A percentile compares a stretch with the other conserved stretches of the same genome.
phyloP scores from a whole-genome alignment of 2,797 vertebrate species.

The Rhabdophis nuchalis region DNA sequence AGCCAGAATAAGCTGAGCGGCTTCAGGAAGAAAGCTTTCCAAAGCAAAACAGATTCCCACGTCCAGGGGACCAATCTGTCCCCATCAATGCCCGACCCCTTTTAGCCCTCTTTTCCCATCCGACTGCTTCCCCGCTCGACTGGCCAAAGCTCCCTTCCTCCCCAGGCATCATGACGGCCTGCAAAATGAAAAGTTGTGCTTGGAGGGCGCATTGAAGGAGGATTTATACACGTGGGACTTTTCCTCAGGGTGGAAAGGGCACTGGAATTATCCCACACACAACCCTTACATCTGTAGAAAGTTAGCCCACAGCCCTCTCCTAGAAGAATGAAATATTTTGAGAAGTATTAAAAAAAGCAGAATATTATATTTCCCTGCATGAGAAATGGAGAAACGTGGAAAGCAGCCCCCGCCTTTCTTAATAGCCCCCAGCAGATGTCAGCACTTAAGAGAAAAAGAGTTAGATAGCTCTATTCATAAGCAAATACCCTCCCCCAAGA shows the following conservation, averaged over 20 bases:
- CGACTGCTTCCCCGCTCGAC: too few species aligned
- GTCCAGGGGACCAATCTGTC: too few species aligned
- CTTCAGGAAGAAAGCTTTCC: neutral
- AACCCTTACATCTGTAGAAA: neutral
- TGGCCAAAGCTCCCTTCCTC: neutral
- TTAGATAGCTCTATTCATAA: too few species aligned
- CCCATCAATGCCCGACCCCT: neutral
- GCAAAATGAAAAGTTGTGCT: neutral
- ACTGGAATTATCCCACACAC: neutral
- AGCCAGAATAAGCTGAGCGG: slow-evolving; percentile 19
- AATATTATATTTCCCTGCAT: too few species aligned
- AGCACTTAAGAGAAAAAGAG: too few species aligned
- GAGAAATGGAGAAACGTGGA: too few species aligned
- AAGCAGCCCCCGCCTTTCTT: too few species aligned
- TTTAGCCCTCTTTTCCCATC: neutral
- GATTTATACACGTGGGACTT: neutral
- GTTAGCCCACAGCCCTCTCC: too few species aligned
- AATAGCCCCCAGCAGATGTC: too few species aligned
- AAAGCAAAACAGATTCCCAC: neutral
- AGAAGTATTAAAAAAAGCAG: too few species aligned
- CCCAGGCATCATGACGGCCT: neutral
- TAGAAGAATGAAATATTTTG: too few species aligned
- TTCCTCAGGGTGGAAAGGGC: neutral
- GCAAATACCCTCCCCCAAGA: too few species aligned
- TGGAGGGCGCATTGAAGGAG: neutral